Evolutionary conservation across 1,140 invertebrate genomes (phyloP).

Genomic region (Artemia franciscana): DNA sequence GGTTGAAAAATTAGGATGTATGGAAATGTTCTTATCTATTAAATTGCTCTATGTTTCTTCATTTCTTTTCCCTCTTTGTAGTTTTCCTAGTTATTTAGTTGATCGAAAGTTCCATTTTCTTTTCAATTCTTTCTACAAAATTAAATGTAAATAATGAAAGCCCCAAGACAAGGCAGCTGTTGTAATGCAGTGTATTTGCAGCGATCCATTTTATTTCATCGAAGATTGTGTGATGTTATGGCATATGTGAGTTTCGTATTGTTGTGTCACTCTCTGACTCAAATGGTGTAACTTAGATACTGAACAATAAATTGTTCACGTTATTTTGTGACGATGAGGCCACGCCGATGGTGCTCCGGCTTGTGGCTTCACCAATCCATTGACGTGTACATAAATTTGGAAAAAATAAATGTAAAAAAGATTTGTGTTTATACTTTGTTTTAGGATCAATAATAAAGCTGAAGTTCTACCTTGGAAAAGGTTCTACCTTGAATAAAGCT

Average conservation of each 20-base stretch:
- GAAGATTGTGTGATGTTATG: neutral
- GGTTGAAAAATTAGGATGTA: neutral
- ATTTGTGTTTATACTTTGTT: neutral
- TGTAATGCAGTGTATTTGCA: neutral
- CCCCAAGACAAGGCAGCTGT: neutral
- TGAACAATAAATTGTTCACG: neutral
- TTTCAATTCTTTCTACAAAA: neutral
- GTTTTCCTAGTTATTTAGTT: neutral
- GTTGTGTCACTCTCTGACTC: neutral
- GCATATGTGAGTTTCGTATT: neutral
- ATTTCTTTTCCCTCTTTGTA: neutral
- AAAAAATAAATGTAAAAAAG: neutral
- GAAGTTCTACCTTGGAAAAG: too few relatives aligned
- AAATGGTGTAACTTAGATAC: neutral
- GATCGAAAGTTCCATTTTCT: neutral
- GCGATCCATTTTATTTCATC: neutral
- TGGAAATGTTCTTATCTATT: neutral
- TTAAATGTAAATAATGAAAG: neutral
- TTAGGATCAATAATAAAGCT: too few relatives aligned
- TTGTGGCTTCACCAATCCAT: neutral
- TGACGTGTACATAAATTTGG: neutral
- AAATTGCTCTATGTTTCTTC: neutral
- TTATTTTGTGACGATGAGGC: neutral
- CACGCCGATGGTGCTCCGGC: neutral
- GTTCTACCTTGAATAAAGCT: too few relatives aligned